phyloP scores from a whole-genome alignment of 2,888 invertebrate species.

The Nasonovia ribisnigri region DNA sequence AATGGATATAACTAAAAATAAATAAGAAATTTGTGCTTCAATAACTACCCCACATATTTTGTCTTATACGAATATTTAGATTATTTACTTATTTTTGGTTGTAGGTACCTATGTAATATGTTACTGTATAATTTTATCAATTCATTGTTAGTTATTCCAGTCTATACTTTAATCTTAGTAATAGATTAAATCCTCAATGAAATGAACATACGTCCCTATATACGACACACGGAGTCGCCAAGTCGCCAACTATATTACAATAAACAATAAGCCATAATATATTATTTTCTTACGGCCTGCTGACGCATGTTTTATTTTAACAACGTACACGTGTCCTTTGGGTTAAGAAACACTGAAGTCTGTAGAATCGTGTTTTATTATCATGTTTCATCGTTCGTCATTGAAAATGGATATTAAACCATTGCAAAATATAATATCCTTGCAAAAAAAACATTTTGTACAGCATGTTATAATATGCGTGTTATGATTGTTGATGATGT shows the following conservation, averaged over 20 bases:
- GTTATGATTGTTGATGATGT: background rate
- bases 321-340: background rate
- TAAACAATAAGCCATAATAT: background rate
- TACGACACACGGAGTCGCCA: too few relatives aligned
- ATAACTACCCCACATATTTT: background rate
- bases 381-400: background rate
- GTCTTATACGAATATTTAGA: background rate
- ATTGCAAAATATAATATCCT: background rate
- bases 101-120: background rate
- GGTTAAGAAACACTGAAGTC: background rate
- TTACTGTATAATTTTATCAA: background rate
- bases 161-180: background rate
- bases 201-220: background rate
- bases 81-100: background rate
- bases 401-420: too few relatives aligned
- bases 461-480: background rate
- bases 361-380: background rate
- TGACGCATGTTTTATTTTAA: slow-evolving; percentile 25
- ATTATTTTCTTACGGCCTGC: slow-evolving; percentile 4
- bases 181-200: background rate
- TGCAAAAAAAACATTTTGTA: background rate
- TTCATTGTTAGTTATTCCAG: background rate
- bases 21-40: background rate
- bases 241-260: background rate
- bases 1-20: background rate